A percentile compares a stretch with the other conserved stretches of the same genome.
These are phyloP conservation scores for Corythoichthys haematopterus DNA, from an alignment of 2,113 vertebrate genomes.

Conservation along the genomic window DNA sequence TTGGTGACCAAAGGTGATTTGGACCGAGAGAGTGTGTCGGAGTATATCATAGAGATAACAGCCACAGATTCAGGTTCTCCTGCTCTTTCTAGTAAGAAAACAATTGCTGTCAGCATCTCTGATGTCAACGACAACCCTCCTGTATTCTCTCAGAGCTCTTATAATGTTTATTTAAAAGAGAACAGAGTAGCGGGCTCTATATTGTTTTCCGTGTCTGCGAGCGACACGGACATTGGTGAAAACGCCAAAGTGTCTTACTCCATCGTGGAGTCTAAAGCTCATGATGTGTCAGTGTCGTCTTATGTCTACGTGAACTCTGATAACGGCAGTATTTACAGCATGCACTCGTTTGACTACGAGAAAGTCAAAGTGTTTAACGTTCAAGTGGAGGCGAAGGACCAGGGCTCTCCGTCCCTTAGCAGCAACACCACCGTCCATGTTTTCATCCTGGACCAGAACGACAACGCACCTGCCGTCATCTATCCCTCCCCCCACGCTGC, in stretches of 20 bases:
- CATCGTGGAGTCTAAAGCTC: conserved; percentile 68
- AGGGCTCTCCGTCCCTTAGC: conserved; percentile 67
- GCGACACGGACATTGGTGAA: conserved; percentile 75
- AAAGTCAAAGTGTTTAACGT: conserved; percentile 77
- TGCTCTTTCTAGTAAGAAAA: conserved; percentile 69
- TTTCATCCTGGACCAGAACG: conserved; percentile 77
- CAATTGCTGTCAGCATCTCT: conserved; percentile 74
- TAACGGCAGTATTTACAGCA: conserved; percentile 76
- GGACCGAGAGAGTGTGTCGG: conserved; percentile 72
- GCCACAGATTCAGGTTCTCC: conserved; percentile 79
- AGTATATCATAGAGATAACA: conserved; percentile 72
- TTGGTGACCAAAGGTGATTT: conserved; percentile 74
- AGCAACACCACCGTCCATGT: conserved; percentile 70
- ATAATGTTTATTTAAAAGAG: conserved; percentile 80
- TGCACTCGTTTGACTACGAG: conserved; percentile 78
- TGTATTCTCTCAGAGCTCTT: conserved; percentile 69
- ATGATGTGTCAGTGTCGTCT: conserved; percentile 72
- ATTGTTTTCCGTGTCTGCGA: conserved; percentile 75
- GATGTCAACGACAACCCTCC: conserved; percentile 88
- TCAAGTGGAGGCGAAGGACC: conserved; percentile 75
- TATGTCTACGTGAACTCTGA: conserved; percentile 79
- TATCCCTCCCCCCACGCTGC: conserved; percentile 62
- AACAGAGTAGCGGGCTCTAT: conserved; percentile 77
- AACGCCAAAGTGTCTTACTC: conserved; percentile 78
- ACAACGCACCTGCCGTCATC: conserved; percentile 73